These are phyloP conservation scores for Platichthys stellatus DNA, from an alignment of 2,113 vertebrate genomes.

Conservation along the genomic window DNA sequence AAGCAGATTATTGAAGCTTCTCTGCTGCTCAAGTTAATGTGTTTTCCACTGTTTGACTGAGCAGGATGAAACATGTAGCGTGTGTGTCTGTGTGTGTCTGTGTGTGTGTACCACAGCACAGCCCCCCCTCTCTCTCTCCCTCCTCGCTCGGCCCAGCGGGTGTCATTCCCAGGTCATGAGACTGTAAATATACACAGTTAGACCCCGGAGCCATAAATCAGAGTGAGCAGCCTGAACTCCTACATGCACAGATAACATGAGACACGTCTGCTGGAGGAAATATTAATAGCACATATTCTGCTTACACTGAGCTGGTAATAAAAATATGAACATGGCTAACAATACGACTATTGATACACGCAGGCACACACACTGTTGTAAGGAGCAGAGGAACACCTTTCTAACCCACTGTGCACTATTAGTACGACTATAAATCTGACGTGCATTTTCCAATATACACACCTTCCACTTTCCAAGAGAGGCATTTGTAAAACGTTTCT, in stretches of 20 bases:
- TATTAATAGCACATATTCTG: conserved; percentile 35
- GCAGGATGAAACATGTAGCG: conserved; percentile 10
- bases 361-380: not conserved
- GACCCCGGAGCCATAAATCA: conserved; percentile 91
- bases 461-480: not conserved
- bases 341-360: not conserved
- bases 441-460: not conserved
- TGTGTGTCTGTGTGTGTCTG: conserved; percentile 41
- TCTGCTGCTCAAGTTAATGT: conserved; percentile 4
- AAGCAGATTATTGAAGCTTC: not conserved
- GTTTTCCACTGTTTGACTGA: not conserved
- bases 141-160: conserved; percentile 83
- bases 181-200: conserved; percentile 96
- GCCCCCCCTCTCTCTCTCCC: conserved; percentile 77
- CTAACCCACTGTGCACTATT: not conserved
- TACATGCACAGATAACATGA: conserved; percentile 55
- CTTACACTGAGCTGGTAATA: conserved; percentile 7
- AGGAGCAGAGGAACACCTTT: not conserved
- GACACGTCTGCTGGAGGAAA: conserved; percentile 55
- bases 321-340: conserved; percentile 6
- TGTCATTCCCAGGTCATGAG: conserved; percentile 91
- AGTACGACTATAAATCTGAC: not conserved
- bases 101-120: conserved; percentile 62
- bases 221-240: conserved; percentile 71
- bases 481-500: no score